Conservation (phyloP, 2,113 vertebrate species). For the Embiotoca jacksoni region DNA sequence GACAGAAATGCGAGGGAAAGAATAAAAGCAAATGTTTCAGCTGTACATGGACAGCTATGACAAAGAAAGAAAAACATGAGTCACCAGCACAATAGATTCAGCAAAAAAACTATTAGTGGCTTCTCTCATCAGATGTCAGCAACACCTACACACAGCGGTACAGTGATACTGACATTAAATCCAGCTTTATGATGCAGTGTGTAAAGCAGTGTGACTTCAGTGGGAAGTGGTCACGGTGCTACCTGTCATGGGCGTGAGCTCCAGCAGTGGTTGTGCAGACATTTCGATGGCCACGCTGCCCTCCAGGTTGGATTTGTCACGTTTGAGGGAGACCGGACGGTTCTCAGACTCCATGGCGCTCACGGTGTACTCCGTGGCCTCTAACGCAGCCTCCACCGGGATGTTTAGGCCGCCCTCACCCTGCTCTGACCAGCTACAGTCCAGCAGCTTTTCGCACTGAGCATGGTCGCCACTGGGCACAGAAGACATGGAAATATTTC, state of each 20-base stretch:
- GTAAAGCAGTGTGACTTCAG: conserved; percentile 28
- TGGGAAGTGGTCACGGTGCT: conserved; percentile 28
- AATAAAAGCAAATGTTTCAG: conserved; percentile 15
- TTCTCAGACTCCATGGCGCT: conserved; percentile 72
- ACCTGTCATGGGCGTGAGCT: conserved; percentile 84
- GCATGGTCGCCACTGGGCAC: conserved; percentile 44
- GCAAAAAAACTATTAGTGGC: conserved; percentile 14
- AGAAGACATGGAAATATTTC: conserved; percentile 2
- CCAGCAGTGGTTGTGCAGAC: conserved; percentile 82
- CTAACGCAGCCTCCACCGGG: conserved; percentile 62
- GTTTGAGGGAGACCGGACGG: conserved; percentile 74
- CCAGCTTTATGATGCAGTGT: conserved; percentile 17
- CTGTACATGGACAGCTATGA: conserved; percentile 31
- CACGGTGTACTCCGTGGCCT: conserved; percentile 71
- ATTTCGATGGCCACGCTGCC: conserved; percentile 81
- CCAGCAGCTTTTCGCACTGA: conserved; percentile 65
- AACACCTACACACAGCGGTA: conserved; percentile 34
- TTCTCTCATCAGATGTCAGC: conserved; percentile 44
- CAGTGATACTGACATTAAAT: conserved; percentile 40
- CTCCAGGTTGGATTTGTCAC: conserved; percentile 63
- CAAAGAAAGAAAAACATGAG: conserved; percentile 49
- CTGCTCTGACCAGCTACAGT: conserved; percentile 65
- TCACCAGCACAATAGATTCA: conserved; percentile 38
- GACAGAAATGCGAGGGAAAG: conserved; percentile 14
- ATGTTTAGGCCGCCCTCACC: conserved; percentile 29